These are phyloP conservation scores for Sciaenops ocellatus DNA, from an alignment of 2,797 vertebrate species.

Conservation along the genomic window DNA sequence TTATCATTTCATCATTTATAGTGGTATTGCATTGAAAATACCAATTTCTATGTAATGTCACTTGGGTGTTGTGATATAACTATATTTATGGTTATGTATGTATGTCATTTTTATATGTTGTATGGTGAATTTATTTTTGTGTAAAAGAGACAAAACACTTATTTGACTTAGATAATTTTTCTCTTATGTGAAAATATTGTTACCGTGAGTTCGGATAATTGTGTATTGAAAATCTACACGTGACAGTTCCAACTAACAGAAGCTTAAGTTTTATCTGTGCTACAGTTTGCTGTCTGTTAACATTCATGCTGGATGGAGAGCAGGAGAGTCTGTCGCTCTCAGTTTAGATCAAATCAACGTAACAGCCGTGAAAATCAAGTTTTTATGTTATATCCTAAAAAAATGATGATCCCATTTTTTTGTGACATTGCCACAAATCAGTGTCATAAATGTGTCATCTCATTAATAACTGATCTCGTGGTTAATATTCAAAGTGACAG, in stretches of 20 bases:
- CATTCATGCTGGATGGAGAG: not conserved
- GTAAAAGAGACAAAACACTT: too few relatives aligned
- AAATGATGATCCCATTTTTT: constrained; percentile 3
- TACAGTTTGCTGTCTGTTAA: not conserved
- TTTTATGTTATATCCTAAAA: not conserved
- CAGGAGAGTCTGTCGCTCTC: not conserved
- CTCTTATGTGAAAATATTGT: too few relatives aligned
- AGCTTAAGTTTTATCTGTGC: not conserved
- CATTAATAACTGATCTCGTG: constrained; percentile 22
- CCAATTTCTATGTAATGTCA: too few relatives aligned
- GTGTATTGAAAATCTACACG: too few relatives aligned
- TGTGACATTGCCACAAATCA: not conserved
- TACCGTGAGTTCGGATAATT: too few relatives aligned
- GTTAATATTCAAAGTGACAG: constrained; percentile 35
- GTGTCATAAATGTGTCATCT: constrained; percentile 4
- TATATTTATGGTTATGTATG: too few relatives aligned
- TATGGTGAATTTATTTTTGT: too few relatives aligned
- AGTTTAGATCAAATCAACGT: not conserved
- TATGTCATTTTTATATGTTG: too few relatives aligned
- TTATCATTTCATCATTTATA: too few relatives aligned
- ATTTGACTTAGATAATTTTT: too few relatives aligned
- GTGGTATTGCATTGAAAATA: too few relatives aligned
- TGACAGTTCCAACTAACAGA: not conserved
- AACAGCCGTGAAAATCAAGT: not conserved
- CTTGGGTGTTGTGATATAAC: too few relatives aligned